phyloP scores from a whole-genome alignment of 37 sponge, comb jelly and placozoan genomes.

The Oscarella lobularis region DNA sequence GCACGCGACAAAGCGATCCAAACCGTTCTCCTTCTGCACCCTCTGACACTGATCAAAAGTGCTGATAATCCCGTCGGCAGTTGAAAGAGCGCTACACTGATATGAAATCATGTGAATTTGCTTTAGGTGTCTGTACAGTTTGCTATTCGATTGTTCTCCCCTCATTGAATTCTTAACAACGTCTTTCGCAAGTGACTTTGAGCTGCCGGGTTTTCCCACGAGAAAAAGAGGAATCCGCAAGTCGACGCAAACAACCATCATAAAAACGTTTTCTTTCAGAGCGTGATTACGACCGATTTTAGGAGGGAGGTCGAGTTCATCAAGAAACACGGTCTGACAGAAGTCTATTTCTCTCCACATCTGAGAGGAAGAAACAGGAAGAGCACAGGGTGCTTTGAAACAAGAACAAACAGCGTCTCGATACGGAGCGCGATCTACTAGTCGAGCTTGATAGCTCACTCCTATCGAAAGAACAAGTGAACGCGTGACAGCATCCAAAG shows the following conservation, averaged over 20 bases:
- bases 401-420: slow-evolving; percentile 1
- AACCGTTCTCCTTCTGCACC: slow-evolving; percentile 36
- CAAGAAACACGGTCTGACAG: slow-evolving; percentile 66
- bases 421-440: not conserved
- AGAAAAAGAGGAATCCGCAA: slow-evolving; percentile 88
- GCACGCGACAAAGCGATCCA: slow-evolving; percentile 33
- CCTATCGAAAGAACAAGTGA: not conserved
- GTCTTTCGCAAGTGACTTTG: slow-evolving; percentile 82
- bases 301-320: slow-evolving; percentile 52
- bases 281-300: slow-evolving; percentile 88
- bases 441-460: slow-evolving; percentile 4
- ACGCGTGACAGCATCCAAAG: not conserved
- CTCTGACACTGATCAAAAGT: slow-evolving; percentile 37
- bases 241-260: slow-evolving; percentile 95
- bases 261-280: slow-evolving; percentile 86
- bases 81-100: slow-evolving; percentile 81
- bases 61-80: slow-evolving; percentile 68
- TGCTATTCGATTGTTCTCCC: slow-evolving; percentile 34
- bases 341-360: slow-evolving; percentile 33
- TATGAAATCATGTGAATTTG: slow-evolving; percentile 72
- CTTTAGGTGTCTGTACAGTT: slow-evolving; percentile 47
- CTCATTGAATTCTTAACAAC: slow-evolving; percentile 71
- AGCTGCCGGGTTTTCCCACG: slow-evolving; percentile 97
- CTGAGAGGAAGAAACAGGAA: slow-evolving; percentile 26
- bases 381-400: slow-evolving; percentile 23